Base-by-base conservation (phyloP, 1,140 invertebrate genomes). In the Neotoxoptera formosana region DNA sequence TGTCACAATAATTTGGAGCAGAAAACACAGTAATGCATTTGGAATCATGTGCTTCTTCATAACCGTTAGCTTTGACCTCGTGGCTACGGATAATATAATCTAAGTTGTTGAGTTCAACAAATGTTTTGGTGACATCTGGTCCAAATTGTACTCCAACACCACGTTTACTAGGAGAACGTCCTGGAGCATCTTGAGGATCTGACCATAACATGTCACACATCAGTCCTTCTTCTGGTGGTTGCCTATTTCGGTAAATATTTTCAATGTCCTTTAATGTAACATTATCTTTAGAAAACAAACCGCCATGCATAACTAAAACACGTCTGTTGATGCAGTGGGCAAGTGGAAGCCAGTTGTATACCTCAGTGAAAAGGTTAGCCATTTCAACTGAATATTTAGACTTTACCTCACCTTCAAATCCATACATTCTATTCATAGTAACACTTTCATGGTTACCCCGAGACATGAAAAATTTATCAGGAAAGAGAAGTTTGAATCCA, bases 361-460 rank as follows among this genome's bases (percentile, higher is more conserved):
- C 98, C 96, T 99, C 99, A 17, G 99, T 99, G 95, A 99, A 99
- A 23, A 99, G 96, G 94, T 99, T 97, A 0, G 98, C 97, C 99
- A 99, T 99, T 95, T 98, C 97, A 34, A 96, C 95, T 7, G 97
- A 98, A 95, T 98, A 99, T 95, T 99, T 99, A 14, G 98, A 97
- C 95, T 98, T 98, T 0, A 99, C 99, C 96, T 99, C 99, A 7
- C 99, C 99, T 94, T 99, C 98, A 96, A 99, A 99, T 36, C 99
- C 99, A 95, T 99, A 99, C 97, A 99, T 99, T 95, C 99, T 98
- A 96, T 99, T 99, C 99, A 99, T 99, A 30, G 98, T 99, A 41
- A 97, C 96, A 94, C 98, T 99, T 95, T 99, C 99, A 95, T 99
- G 99, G 95, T 99, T 99, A 56, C 99, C 98, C 99, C 95, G 25